A percentile compares a stretch with the other conserved stretches of the same genome.
Conservation (phyloP, 2,113 vertebrate species). For the Stomatorhinus ivindoensis region DNA sequence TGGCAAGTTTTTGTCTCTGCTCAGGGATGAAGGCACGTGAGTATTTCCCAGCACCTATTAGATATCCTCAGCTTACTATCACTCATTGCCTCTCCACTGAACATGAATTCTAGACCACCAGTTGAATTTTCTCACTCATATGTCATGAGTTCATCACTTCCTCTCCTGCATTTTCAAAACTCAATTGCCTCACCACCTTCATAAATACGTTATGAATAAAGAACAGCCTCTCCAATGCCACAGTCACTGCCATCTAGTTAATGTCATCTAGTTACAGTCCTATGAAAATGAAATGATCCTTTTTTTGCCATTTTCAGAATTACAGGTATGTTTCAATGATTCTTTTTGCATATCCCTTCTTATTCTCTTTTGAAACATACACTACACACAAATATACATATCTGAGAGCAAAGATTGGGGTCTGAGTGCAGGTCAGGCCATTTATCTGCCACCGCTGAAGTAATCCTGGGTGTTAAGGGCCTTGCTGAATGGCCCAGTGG, state of each 20-base stretch:
- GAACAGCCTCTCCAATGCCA: background rate
- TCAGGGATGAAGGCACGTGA: conserved; percentile 90
- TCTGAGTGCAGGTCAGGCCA: background rate
- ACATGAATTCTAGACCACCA: background rate
- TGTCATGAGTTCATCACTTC: background rate
- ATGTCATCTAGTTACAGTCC: background rate
- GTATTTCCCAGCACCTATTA: conserved; percentile 48
- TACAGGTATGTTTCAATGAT: background rate
- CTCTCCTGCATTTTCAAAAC: background rate
- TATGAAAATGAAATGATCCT: background rate
- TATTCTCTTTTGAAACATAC: background rate
- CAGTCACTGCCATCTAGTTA: background rate
- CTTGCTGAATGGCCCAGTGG: background rate
- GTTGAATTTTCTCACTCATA: background rate
- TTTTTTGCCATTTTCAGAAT: too few relatives aligned
- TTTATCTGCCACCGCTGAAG: background rate
- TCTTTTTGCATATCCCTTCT: background rate
- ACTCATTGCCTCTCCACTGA: conserved; percentile 8
- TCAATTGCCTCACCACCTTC: background rate
- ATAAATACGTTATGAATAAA: background rate
- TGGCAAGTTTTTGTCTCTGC: conserved; percentile 86
- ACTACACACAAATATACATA: background rate
- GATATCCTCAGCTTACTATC: background rate
- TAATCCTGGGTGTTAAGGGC: background rate
- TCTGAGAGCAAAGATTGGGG: background rate